A percentile compares a stretch with the other conserved stretches of the same genome.
These are phyloP conservation scores for Siniperca scherzeri DNA, from an alignment of 2,797 vertebrate species.

Conservation along the genomic window DNA sequence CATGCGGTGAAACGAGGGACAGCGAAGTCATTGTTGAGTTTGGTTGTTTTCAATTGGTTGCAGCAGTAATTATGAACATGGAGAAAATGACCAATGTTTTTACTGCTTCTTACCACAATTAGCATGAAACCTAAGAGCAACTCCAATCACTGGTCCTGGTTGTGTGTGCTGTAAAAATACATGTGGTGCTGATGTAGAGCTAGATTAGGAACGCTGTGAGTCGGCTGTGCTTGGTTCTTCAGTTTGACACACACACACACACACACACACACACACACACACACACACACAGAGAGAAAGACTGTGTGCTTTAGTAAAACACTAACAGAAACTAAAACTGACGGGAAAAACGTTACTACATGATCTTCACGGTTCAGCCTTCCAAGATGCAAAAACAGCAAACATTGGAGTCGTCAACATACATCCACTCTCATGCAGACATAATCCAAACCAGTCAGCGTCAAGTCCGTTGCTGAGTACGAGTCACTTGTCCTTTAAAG, in stretches of 20 bases:
- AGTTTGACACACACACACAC: slow-evolving; percentile 14
- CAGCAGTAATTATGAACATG: slow-evolving; percentile 27
- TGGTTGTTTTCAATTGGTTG: slow-evolving; percentile 7
- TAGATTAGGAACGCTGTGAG: neutral
- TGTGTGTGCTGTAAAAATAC: slow-evolving; percentile 51
- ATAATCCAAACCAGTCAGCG: neutral
- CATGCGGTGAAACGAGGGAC: neutral
- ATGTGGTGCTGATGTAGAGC: slow-evolving; percentile 25
- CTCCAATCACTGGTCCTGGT: slow-evolving; percentile 51
- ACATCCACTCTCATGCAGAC: neutral
- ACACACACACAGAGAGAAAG: neutral
- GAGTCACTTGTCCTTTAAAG: neutral
- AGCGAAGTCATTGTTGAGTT: neutral
- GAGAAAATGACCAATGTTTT: slow-evolving; percentile 66
- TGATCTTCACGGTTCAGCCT: neutral
- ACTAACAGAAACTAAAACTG: too few relatives aligned
- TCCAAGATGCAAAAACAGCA: neutral
- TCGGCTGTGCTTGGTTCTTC: neutral
- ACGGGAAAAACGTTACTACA: neutral
- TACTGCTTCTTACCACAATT: slow-evolving; percentile 57
- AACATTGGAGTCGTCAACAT: too few relatives aligned
- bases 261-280: slow-evolving; percentile 9
- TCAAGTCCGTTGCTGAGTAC: neutral
- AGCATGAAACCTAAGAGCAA: slow-evolving; percentile 64
- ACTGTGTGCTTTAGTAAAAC: neutral